Conservation (phyloP, 2,888 invertebrate genomes). For the Anorthoa munda region DNA sequence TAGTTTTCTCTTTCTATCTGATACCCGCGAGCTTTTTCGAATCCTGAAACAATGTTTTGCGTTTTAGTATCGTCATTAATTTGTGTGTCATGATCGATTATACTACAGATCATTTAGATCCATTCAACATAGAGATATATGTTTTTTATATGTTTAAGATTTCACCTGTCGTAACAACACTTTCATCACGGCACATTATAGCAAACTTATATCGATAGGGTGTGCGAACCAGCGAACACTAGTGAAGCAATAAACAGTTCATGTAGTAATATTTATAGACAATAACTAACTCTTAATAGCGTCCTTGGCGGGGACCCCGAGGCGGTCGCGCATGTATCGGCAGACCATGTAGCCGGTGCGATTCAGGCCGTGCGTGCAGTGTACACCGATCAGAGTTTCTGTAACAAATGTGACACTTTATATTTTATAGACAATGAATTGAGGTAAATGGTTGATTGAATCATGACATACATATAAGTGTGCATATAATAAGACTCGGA, state of each 20-base stretch:
- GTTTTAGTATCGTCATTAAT: background rate
- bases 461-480: too few species aligned
- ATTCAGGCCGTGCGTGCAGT: conserved; percentile 96
- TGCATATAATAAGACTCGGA: background rate
- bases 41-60: conserved; percentile 85
- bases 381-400: conserved; percentile 94
- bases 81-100: background rate
- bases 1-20: conserved; percentile 92
- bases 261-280: conserved; percentile 60
- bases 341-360: conserved; percentile 95
- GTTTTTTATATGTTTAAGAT: background rate
- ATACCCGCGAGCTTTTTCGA: conserved; percentile 93
- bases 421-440: background rate
- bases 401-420: conserved; percentile 75
- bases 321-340: conserved; percentile 93
- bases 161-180: conserved; percentile 24
- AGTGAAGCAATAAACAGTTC: conserved; percentile 64
- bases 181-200: conserved; percentile 34
- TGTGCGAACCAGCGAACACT: conserved; percentile 54
- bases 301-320: conserved; percentile 89
- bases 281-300: conserved; percentile 91
- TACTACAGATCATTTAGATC: background rate
- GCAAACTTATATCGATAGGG: conserved; percentile 33
- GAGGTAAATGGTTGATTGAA: background rate
- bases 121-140: background rate